These are phyloP conservation scores for Tipula confusa DNA, from an alignment of 2,888 invertebrate species.

Conservation along the genomic window DNA sequence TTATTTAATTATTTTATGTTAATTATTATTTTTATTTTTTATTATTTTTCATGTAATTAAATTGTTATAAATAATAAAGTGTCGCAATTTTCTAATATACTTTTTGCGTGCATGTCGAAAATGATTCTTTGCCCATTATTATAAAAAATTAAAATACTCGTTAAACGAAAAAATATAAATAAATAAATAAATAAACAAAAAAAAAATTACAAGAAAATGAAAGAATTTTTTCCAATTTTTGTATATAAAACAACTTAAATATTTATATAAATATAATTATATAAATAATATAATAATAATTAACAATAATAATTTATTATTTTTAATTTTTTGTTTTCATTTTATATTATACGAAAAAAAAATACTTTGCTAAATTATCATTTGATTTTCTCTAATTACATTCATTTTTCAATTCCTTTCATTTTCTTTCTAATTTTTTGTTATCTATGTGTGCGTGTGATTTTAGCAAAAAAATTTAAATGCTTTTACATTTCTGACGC, in stretches of 20 bases:
- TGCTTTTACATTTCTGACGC: too few relatives aligned
- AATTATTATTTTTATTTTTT: background rate
- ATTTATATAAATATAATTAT: background rate
- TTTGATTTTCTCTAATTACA: background rate
- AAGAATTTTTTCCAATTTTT: background rate
- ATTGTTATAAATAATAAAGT: background rate
- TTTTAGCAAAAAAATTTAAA: background rate
- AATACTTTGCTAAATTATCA: background rate
- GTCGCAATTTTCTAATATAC: conserved; percentile 1
- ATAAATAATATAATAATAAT: background rate
- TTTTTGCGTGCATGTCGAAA: background rate
- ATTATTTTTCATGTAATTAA: background rate
- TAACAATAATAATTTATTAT: conserved; percentile 12
- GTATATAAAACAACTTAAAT: background rate
- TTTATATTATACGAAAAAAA: background rate
- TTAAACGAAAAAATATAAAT: background rate
- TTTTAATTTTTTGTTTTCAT: conserved; percentile 21
- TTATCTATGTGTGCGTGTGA: background rate
- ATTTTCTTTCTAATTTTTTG: conserved; percentile 25
- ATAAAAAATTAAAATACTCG: background rate
- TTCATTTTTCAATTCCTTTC: background rate
- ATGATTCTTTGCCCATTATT: background rate
- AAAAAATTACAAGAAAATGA: conserved; percentile 20
- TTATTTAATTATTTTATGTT: background rate
- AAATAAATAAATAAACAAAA: too few relatives aligned